These are phyloP conservation scores for Onychostruthus taczanowskii DNA, from an alignment of 2,113 vertebrate genomes.

Conservation along the genomic window DNA sequence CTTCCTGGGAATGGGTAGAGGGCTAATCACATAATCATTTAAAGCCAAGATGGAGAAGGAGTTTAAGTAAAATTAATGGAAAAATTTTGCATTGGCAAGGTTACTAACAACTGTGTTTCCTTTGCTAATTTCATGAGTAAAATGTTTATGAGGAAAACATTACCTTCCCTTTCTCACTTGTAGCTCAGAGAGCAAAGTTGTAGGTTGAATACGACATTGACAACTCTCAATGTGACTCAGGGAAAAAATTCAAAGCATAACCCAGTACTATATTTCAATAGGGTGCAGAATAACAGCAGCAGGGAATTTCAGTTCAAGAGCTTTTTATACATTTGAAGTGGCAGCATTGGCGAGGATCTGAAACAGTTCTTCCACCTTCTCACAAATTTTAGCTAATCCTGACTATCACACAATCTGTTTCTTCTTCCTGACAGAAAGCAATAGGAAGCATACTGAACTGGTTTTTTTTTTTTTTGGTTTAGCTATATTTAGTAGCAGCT, in stretches of 20 bases:
- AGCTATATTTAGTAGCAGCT: background rate
- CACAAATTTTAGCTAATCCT: background rate
- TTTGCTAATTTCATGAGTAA: background rate
- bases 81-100: background rate
- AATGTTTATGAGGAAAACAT: background rate
- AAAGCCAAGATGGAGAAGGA: background rate
- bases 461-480: background rate
- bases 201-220: background rate
- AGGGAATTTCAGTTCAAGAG: background rate
- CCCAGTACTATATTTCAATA: background rate
- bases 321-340: constrained; percentile 1
- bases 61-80: background rate
- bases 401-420: background rate
- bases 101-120: background rate
- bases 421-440: background rate
- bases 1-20: background rate
- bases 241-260: background rate
- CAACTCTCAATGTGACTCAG: background rate
- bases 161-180: background rate
- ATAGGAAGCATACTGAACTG: background rate
- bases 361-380: background rate
- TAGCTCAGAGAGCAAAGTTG: background rate
- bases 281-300: background rate
- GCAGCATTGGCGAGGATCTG: background rate
- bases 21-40: background rate